Evolutionary conservation across 2,113 vertebrate species (phyloP), one percentile per base, ranked within the genome.

Genomic region (Serinus canaria): DNA sequence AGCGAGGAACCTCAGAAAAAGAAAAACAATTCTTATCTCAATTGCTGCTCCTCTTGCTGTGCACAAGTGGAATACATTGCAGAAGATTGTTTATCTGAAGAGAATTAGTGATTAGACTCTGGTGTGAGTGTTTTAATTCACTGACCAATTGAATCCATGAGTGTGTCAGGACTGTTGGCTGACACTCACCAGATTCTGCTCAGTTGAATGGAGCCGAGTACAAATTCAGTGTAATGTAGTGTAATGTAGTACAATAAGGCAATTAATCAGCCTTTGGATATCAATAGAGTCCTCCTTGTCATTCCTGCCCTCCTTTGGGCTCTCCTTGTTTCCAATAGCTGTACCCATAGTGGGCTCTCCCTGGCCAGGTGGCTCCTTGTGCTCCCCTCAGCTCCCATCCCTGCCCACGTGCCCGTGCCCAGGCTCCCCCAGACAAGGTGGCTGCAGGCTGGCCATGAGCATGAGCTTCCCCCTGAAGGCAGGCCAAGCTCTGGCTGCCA

Each of bases 261-360:
- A 55, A 31, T 2, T 21, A 55, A 56, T 55, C 33, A 33, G 53
- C 2, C 31, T 56, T 33, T 56, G 53, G 53, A 13, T 56, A 14
- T 56, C 53, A 56, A 21, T 21, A 56, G 31, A 56, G 53, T 33
- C 19, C 31, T 33, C 53, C 53, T 56, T 33, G 19, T 33, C 53
- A 56, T 33, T 21, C 53, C 30, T 55, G 11, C 30, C 10, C 53
- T 33, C 5, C 1, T 55, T 20, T 55, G 53, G 30, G 31, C 30
- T 33, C 18, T 2, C 30, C 53, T 13, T 21, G 53, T 56, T 56
- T 56, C 53, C 5, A 1, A 56, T 21, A 13, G 33, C n/a, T 33
- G 1, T 17, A 11, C 22, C 52, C 28, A 17, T 8, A 10, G 13
- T 5, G 2, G 20, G 30, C 5, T 4, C 1, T 12, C 30, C 43